Evolutionary conservation across 1,140 invertebrate genomes (phyloP).

Genomic region (Chlorops oryzae): DNA sequence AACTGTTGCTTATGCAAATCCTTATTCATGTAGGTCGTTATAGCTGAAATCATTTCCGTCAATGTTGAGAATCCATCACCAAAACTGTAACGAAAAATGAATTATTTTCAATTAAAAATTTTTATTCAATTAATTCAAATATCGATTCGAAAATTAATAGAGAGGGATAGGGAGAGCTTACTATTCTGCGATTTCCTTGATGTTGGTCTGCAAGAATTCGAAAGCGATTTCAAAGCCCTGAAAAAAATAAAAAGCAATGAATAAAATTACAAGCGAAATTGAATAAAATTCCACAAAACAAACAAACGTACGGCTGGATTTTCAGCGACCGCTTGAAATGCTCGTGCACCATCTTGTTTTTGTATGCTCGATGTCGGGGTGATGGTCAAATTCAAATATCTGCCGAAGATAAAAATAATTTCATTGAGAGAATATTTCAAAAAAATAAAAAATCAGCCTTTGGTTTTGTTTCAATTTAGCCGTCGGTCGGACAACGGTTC

Average conservation of each 20-base stretch:
- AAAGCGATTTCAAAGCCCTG: slow-evolving; percentile 53
- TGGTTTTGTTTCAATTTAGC: slow-evolving; percentile 1
- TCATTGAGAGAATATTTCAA: neutral
- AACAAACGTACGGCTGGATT: too few relatives aligned
- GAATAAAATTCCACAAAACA: too few relatives aligned
- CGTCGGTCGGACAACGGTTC: slow-evolving; percentile 46
- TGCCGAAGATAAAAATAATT: slow-evolving; percentile 15
- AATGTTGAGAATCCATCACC: slow-evolving; percentile 52
- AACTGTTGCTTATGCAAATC: slow-evolving; percentile 44
- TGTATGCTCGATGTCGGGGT: slow-evolving; percentile 49
- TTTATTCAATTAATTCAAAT: too few relatives aligned
- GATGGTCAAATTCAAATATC: slow-evolving; percentile 50
- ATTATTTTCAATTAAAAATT: neutral
- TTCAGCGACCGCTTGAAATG: slow-evolving; percentile 45
- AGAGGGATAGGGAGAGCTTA: too few relatives aligned
- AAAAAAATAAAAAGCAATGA: too few relatives aligned
- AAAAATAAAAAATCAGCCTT: neutral
- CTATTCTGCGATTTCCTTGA: slow-evolving; percentile 47
- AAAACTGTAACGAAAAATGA: slow-evolving; percentile 35
- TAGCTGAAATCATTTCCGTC: slow-evolving; percentile 49
- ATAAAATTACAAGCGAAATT: too few relatives aligned
- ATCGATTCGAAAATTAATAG: slow-evolving; percentile 14
- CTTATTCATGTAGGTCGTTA: slow-evolving; percentile 52
- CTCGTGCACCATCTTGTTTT: slow-evolving; percentile 52
- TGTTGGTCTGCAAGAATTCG: slow-evolving; percentile 50